A percentile compares a stretch with the other conserved stretches of the same genome.
phyloP scores from a whole-genome alignment of 92 coral and sea anemone species.

The Epizoanthus stellaris region DNA sequence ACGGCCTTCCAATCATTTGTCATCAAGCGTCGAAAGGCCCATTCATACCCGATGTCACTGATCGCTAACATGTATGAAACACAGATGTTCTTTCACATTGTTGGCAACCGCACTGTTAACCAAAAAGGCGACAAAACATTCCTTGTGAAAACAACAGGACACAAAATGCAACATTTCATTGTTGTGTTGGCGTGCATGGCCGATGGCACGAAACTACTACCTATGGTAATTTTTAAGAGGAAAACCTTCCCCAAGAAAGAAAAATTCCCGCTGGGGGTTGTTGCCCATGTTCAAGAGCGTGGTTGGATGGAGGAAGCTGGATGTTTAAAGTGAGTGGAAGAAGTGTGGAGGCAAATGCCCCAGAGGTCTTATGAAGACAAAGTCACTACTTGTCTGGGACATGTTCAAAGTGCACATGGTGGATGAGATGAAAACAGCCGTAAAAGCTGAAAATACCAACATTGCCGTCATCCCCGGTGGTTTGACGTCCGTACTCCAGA shows the following conservation, averaged over 20 bases:
- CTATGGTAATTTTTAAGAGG: neutral
- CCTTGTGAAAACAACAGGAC: slow-evolving; percentile 41
- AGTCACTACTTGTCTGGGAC: slow-evolving; percentile 15
- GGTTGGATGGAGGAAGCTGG: slow-evolving; percentile 3
- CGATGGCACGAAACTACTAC: neutral
- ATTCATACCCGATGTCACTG: slow-evolving; percentile 1
- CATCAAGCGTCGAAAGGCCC: neutral
- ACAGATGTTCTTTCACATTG: slow-evolving; percentile 16
- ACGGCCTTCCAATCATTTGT: neutral
- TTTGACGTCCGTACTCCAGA: too few relatives aligned
- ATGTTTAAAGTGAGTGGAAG: neutral
- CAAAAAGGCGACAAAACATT: slow-evolving; percentile 33
- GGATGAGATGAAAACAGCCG: neutral
- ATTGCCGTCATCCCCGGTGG: too few relatives aligned
- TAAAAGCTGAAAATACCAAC: neutral
- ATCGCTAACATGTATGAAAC: slow-evolving; percentile 46
- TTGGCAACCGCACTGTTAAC: slow-evolving; percentile 26
- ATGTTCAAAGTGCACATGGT: slow-evolving; percentile 16
- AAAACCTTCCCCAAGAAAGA: slow-evolving; percentile 7
- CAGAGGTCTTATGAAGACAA: neutral
- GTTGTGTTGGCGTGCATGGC: neutral
- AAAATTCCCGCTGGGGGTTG: neutral
- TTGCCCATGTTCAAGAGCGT: neutral
- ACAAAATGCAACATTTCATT: neutral
- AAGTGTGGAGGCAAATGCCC: too few relatives aligned